These are phyloP conservation scores for Ptychadena robeensis DNA, from an alignment of 2,797 vertebrate genomes.

Conservation along the genomic window DNA sequence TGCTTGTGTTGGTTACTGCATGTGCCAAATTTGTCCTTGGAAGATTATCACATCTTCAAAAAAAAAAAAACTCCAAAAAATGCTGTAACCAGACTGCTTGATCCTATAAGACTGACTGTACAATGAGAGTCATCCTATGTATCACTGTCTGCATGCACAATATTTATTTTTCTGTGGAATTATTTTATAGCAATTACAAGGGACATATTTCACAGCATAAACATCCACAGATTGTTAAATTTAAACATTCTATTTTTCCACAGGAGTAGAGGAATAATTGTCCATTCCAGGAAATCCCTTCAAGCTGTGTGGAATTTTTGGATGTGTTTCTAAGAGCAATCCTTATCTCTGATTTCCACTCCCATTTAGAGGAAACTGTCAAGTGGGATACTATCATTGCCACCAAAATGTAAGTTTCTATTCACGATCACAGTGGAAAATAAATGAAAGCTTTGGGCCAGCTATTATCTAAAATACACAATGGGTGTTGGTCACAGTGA, in stretches of 20 bases:
- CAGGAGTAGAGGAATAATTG: conserved; percentile 23
- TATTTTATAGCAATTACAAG: neutral
- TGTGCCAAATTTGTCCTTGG: too few relatives aligned
- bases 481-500: conserved; percentile 20
- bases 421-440: conserved; percentile 15
- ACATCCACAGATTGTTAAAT: conserved; percentile 20
- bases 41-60: too few relatives aligned
- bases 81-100: too few relatives aligned
- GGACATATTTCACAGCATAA: conserved; percentile 5
- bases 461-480: conserved; percentile 47
- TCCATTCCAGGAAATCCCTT: conserved; percentile 53
- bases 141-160: neutral
- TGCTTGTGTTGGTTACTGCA: too few relatives aligned
- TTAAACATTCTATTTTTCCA: conserved; percentile 34
- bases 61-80: too few relatives aligned
- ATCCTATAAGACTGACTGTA: too few relatives aligned
- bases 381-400: conserved; percentile 23
- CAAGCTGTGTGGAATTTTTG: conserved; percentile 40
- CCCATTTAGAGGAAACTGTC: conserved; percentile 43
- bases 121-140: too few relatives aligned
- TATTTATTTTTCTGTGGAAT: neutral
- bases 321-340: conserved; percentile 17
- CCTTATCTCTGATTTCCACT: conserved; percentile 44
- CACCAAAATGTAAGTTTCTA: conserved; percentile 7
- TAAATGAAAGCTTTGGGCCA: neutral